These are phyloP conservation scores for Acridotheres tristis DNA, from an alignment of 2,797 vertebrate genomes.

Conservation along the genomic window DNA sequence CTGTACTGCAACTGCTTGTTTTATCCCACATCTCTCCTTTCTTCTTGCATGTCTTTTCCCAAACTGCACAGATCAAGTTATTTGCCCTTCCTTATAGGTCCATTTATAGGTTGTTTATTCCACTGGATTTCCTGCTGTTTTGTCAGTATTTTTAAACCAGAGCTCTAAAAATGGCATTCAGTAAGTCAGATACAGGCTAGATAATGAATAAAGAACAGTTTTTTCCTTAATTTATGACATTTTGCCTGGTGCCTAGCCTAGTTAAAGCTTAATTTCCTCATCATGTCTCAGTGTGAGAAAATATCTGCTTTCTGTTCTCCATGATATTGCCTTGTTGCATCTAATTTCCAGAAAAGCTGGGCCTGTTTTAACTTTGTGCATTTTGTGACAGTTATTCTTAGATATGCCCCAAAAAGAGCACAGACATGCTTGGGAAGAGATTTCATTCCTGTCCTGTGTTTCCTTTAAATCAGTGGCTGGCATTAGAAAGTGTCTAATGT, in stretches of 20 bases:
- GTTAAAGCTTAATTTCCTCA: not conserved
- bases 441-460: not conserved
- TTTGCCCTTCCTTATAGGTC: not conserved
- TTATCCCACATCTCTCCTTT: not conserved
- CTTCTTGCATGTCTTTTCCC: not conserved
- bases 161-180: not conserved
- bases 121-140: not conserved
- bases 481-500: not conserved
- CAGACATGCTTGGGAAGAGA: not conserved
- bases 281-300: not conserved
- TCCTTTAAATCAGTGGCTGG: not conserved
- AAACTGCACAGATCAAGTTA: not conserved
- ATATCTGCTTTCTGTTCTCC: not conserved
- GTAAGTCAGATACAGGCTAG: not conserved
- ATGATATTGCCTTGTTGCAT: not conserved
- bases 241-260: not conserved
- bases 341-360: not conserved
- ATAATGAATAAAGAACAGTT: not conserved
- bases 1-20: not conserved
- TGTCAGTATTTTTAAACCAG: not conserved
- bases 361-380: not conserved
- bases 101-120: not conserved
- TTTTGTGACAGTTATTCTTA: not conserved
- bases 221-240: not conserved
- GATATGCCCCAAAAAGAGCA: not conserved